Base-by-base conservation (phyloP, 2,797 vertebrate genomes). In the Cyclopterus lumpus region DNA sequence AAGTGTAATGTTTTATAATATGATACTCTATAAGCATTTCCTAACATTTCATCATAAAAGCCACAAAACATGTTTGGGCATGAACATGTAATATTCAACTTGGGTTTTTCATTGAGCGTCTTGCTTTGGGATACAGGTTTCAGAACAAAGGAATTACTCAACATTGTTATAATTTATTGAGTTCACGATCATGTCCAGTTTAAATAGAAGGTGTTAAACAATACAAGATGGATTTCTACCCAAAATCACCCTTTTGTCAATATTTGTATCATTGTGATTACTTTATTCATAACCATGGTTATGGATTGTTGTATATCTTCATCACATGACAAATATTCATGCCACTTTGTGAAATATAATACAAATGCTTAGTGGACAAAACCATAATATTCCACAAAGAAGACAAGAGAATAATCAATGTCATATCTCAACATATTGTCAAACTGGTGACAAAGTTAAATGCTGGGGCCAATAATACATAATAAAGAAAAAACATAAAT, bases 31-130 rank as follows among this genome's bases (percentile, higher is more conserved):
- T 20, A 60, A 72, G 16, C 22, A 24, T 74, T 77, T 77, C 20
- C 68, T 12, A 75, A 73, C 24, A 79, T 61, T 78, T 66, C 14
- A 65, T 75, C 22, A 53, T 12, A 79, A 83, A 58, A 51, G 66
- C 10, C 48, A 48, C 46, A 67, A 67, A 60, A 48, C 58, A 54
- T 42, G 48, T 78, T 75, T 55, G 40, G n/a, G 22, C 36, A 14
- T 78, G 16, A 76, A 77, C 63, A 81, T 67, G 12, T 34, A 48
- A 67, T 58, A 30, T 15, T 36, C n/a, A 40, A 51, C 7, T 68
- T 53, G 30, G 24, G 22, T 54, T 82, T 73, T 6, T 61, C 80
- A 73, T 64, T 59, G 32, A 77, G 60, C 22, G n/a, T 73, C 46
- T 46, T 67, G 53, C 15, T 6, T 53, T 57, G 24, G n/a, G n/a